Evolutionary conservation across 2,888 invertebrate species (phyloP).

Genomic region (Strigamia transsilvanica): DNA sequence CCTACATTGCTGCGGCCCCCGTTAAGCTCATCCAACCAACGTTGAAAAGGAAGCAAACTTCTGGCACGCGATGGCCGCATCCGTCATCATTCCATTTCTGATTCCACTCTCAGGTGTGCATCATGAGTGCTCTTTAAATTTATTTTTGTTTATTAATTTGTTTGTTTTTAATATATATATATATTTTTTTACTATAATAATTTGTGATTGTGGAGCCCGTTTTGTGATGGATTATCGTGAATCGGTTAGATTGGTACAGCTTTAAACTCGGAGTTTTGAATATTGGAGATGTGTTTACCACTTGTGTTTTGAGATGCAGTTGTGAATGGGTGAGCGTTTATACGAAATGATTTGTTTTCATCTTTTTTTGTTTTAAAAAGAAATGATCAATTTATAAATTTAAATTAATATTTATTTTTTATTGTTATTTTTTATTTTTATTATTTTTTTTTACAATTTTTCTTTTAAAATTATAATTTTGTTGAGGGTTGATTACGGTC

Average conservation of each 20-base stretch:
- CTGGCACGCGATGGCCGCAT: slow-evolving; percentile 55
- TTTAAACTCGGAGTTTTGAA: not conserved
- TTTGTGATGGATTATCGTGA: slow-evolving; percentile 10
- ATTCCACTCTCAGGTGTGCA: slow-evolving; percentile 56
- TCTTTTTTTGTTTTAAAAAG: no score
- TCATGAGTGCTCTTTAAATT: slow-evolving; percentile 33
- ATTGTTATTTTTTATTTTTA: not conserved
- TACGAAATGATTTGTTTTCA: not conserved
- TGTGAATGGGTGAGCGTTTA: slow-evolving; percentile 24
- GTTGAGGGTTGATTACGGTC: not conserved
- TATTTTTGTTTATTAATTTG: not conserved
- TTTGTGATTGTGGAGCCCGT: not conserved
- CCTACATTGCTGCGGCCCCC: slow-evolving; percentile 34
- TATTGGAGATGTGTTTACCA: not conserved
- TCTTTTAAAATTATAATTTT: not conserved
- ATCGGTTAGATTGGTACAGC: not conserved
- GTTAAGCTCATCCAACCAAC: slow-evolving; percentile 35
- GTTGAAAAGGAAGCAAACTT: slow-evolving; percentile 69
- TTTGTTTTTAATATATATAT: not conserved
- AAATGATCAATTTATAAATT: no score
- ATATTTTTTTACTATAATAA: not conserved
- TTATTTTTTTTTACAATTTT: not conserved
- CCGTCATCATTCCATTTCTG: slow-evolving; percentile 57
- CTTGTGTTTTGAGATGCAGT: not conserved
- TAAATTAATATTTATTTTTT: not conserved